Evolutionary conservation across 2,113 vertebrate genomes (phyloP), one percentile per base, ranked within the genome.

Genomic region (Vicugna pacos): DNA sequence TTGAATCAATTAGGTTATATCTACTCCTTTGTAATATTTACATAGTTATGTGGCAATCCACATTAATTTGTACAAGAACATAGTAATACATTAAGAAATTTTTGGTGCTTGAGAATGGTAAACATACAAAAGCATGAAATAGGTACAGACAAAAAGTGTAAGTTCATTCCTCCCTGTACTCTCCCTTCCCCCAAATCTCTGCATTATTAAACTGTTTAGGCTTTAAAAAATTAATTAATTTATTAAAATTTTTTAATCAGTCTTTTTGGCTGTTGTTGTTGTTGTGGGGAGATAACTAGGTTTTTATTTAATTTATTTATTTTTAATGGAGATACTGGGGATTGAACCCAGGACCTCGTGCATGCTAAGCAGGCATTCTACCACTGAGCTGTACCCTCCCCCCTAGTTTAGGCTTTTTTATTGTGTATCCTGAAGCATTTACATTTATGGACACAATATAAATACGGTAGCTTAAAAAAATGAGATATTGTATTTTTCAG

Each of bases 391-490:
- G 38, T 42, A 42, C 38, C 38, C 38, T 42, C 38, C 38, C 38
- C 38, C 38, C 38, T 42, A 42, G 38, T 42, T 42, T 42, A 42
- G 38, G 38, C 38, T 42, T 35, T 89, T 70, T n/a, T n/a, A 56
- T 5, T 65, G 10, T 26, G 8, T 77, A 76, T 38, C 26, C 26
- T 50, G n/a, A 93, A 92, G 46, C 4, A 94, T 73, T 95, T 67
- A 48, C 7, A 80, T 64, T 48, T 81, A 97, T 32, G 14, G 30
- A 65, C 7, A 84, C 20, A 82, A 92, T 52, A 62, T 26, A 89
- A 86, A 91, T 62, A 89, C n/a, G 62, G 46, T 13, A 93, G 32
- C 58, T 85, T 85, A 88, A 93, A 84, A 62, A 72, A 73, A 82
- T 15, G 28, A 26, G 19, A 26, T 62, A 50, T 35, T 75, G 10